phyloP scores from a whole-genome alignment of 2,797 vertebrate species.

The Danio tinwini region DNA sequence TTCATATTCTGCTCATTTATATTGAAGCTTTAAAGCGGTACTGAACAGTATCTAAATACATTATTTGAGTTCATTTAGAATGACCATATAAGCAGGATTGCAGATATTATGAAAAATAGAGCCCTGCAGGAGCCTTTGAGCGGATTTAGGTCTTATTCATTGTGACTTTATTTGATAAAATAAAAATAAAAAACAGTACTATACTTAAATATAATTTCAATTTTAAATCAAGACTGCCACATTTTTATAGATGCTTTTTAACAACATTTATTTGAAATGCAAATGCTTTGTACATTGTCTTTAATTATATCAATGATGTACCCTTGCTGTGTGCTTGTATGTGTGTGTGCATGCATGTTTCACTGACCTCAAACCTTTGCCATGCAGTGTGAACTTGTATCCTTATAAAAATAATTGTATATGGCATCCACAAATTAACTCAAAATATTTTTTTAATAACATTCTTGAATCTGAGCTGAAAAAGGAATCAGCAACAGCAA shows the following conservation, averaged over 20 bases:
- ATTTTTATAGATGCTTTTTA: too few species aligned
- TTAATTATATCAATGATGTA: not conserved
- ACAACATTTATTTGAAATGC: too few species aligned
- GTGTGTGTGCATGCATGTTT: too few species aligned
- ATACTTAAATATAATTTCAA: not conserved
- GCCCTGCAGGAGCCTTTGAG: not conserved
- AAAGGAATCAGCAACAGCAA: not conserved
- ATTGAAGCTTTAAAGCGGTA: slow-evolving; percentile 2
- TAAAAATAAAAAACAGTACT: not conserved
- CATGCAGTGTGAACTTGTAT: not conserved
- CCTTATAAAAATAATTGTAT: not conserved
- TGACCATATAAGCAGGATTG: not conserved
- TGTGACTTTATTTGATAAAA: not conserved
- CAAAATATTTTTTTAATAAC: not conserved
- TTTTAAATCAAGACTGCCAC: too few species aligned
- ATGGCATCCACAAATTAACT: not conserved
- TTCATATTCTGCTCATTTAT: slow-evolving; percentile 22
- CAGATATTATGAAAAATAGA: slow-evolving; percentile 12
- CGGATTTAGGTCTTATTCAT: not conserved
- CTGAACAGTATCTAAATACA: not conserved
- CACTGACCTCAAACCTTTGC: not conserved
- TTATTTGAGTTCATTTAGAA: slow-evolving; percentile 1
- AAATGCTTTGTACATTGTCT: too few species aligned
- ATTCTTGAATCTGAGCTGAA: not conserved
- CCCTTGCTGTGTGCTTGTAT: too few species aligned